Conservation (phyloP, 2,113 vertebrate species). For the Pelodiscus sinensis region DNA sequence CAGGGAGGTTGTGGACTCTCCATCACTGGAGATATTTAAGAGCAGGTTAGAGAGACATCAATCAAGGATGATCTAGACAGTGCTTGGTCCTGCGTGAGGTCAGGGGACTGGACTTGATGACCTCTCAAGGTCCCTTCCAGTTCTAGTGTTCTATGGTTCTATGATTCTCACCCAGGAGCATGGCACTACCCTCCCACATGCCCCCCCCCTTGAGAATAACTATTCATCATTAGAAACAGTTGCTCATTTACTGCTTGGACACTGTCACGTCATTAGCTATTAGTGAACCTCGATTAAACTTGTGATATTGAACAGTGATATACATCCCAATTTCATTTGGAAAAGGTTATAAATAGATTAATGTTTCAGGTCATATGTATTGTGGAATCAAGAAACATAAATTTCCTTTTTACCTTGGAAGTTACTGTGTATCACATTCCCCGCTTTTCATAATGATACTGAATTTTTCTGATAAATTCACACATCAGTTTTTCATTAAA, state of each 20-base stretch:
- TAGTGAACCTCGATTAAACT: background rate
- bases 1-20: too few species aligned
- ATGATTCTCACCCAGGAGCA: too few species aligned
- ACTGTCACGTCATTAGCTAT: background rate
- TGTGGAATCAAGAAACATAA: background rate
- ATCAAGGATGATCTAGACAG: too few species aligned
- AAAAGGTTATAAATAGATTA: background rate
- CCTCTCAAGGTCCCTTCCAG: too few species aligned
- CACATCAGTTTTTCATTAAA: background rate
- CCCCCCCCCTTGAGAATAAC: background rate
- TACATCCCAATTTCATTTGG: background rate
- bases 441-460: background rate
- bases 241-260: background rate
- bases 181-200: too few species aligned
- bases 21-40: too few species aligned
- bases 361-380: background rate
- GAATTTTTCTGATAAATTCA: too few species aligned
- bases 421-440: background rate
- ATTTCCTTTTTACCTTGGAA: background rate
- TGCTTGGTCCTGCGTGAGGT: too few species aligned
- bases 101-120: too few species aligned
- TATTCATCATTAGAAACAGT: background rate
- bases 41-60: too few species aligned
- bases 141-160: too few species aligned
- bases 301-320: background rate